Base-by-base conservation (phyloP, 1,140 invertebrate species). In the Drosophila lacertosa region DNA sequence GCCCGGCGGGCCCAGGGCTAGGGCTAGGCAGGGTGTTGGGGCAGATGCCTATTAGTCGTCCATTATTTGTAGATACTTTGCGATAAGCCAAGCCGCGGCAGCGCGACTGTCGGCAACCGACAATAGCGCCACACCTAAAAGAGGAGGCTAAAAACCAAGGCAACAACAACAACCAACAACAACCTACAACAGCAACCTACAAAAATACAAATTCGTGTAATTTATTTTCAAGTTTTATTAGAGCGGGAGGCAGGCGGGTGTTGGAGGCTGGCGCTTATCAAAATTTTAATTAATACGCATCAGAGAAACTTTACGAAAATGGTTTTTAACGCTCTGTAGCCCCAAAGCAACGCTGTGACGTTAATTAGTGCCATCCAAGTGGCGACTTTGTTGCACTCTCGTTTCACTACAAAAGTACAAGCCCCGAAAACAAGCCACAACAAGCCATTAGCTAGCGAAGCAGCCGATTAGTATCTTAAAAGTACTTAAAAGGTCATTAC, bases 401-500 rank as follows among this genome's bases (percentile, higher is more conserved):
- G 50, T 62, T 70, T 74, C 67, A 82, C 74, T 24, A 55, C 62
- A 64, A 47, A 47, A 55, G 50, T 71, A 80, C 65, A 72, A 75
- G 54, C 35, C 37, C 22, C 47, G 58, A 70, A 65, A 50, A 57
- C 39, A 58, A 66, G 50, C 62, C 58, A 51, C 67, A 68, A 67
- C 69, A 72, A 72, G 69, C 69, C 69, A 67, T 72, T 72, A 67
- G 55, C 69, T 57, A 57, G 64, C 57, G 70, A 63, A 47, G n/a
- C 55, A 24, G 29, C 70, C 83, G 82, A 88, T 88, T 88, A 88
- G 77, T 88, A 88, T 88, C 82, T 88, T 75, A 86, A 88, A 88
- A 88, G 82, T 88, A 88, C 82, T 88, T 88, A 88, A 88, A 88
- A 88, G 82, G 82, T 88, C 82, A 67, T 88, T 88, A 88, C 82